Evolutionary conservation across 2,888 invertebrate genomes (phyloP).

Genomic region (Leucoptera coffeella): DNA sequence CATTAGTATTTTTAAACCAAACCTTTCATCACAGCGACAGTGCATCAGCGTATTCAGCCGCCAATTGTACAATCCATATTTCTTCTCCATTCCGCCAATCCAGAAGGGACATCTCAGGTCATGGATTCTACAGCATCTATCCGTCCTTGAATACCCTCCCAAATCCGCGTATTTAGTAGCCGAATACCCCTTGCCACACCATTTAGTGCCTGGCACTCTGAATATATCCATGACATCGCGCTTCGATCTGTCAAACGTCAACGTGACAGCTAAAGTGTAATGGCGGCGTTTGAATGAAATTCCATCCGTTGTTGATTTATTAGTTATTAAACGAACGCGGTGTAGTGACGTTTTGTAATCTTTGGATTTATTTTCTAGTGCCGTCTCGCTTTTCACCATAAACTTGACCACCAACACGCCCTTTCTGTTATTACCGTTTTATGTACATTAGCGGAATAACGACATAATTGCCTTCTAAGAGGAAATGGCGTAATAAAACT

Average conservation of each 20-base stretch:
- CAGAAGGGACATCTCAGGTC: constrained; percentile 79
- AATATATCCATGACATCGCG: constrained; percentile 58
- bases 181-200: constrained; percentile 87
- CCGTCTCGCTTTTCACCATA: too few relatives aligned
- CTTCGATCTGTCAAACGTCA: constrained; percentile 30
- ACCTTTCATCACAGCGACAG: constrained; percentile 89
- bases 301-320: too few relatives aligned
- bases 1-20: constrained; percentile 24
- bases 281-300: background rate
- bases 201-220: constrained; percentile 84
- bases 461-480: too few relatives aligned
- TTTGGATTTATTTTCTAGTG: too few relatives aligned
- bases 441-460: too few relatives aligned
- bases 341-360: too few relatives aligned
- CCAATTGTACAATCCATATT: constrained; percentile 85
- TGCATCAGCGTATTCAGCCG: constrained; percentile 86
- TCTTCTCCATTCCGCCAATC: constrained; percentile 77
- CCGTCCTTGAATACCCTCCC: constrained; percentile 77
- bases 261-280: too few relatives aligned
- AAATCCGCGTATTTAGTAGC: constrained; percentile 77
- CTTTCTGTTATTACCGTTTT: too few relatives aligned
- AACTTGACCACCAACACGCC: too few relatives aligned
- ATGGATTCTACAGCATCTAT: constrained; percentile 83
- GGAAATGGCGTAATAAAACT: too few relatives aligned
- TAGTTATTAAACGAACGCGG: too few relatives aligned